Conservation (phyloP, 2,113 vertebrate species). For the Otus sunia region DNA sequence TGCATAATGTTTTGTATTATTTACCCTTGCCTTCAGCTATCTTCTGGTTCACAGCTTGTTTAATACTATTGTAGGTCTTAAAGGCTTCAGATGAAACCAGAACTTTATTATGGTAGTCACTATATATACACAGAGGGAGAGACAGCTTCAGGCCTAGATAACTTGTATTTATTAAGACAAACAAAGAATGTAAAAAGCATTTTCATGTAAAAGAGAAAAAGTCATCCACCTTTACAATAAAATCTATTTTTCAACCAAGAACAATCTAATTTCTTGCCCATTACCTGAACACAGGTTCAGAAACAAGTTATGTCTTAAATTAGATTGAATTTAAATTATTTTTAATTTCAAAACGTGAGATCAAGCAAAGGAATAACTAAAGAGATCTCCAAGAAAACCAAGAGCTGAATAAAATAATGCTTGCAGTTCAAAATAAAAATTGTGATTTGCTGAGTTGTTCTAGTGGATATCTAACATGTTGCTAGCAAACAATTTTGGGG, state of each 20-base stretch:
- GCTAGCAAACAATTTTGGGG: neutral
- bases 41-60: neutral
- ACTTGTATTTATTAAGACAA: neutral
- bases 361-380: neutral
- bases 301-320: neutral
- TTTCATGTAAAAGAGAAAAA: neutral
- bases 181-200: neutral
- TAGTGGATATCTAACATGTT: neutral
- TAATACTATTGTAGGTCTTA: neutral
- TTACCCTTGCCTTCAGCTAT: neutral
- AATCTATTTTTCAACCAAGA: neutral
- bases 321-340: neutral
- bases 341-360: neutral
- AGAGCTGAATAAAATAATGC: neutral
- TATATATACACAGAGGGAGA: neutral
- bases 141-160: neutral
- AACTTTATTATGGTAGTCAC: neutral
- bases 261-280: neutral
- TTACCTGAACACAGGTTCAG: neutral
- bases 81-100: neutral
- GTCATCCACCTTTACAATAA: neutral
- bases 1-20: neutral
- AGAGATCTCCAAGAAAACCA: neutral
- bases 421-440: neutral
- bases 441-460: neutral